Base-by-base conservation (phyloP, 2,888 invertebrate genomes). In the Cataglyphis altisquamis region DNA sequence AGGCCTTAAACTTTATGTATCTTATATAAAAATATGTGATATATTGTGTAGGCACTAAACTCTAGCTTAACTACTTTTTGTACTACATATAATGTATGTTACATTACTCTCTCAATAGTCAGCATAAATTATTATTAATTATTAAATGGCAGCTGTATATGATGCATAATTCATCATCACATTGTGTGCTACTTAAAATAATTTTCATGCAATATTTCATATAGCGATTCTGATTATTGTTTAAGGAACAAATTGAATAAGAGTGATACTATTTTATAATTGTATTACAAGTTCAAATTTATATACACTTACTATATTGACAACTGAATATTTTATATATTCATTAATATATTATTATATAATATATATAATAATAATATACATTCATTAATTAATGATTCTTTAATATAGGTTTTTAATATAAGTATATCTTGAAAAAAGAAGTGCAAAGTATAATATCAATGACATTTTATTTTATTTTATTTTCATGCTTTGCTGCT, bases 61-160 rank as follows among this genome's bases (percentile, higher is more conserved):
- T 73, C 68, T 82, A 82, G 84, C 77, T 87, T 84, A 86, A 83
- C 67, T 89, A 84, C 62, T 67, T 78, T 88, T 83, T 78, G 63
- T 83, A 88, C 32, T 78, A 48, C 80, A n/a, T 41, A 81, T 89
- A 83, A 57, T 29, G 18, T 70, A 70, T 52, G 52, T 67, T 18
- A 3, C 48, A 52, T 66, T 52, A 82, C 41, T 45, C 45, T 74
- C 66, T 84, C 72, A 74, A 72, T 48, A 55, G 68, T 25, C 55
- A 39, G 41, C 73, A 85, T 81, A 62, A 84, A 81, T 83, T 77
- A 74, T 68, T 81, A 68, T 85, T n/a, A 39, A 64, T 9, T 64
- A 64, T 66, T 41, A 66, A 52, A 36, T 52, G 32, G 29, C 55
- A 67, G 25, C 18, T 75, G 25, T 8, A 25, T 77, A 48, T 3